Conservation (phyloP, 2,797 vertebrate genomes). For the Gastrophryne carolinensis region DNA sequence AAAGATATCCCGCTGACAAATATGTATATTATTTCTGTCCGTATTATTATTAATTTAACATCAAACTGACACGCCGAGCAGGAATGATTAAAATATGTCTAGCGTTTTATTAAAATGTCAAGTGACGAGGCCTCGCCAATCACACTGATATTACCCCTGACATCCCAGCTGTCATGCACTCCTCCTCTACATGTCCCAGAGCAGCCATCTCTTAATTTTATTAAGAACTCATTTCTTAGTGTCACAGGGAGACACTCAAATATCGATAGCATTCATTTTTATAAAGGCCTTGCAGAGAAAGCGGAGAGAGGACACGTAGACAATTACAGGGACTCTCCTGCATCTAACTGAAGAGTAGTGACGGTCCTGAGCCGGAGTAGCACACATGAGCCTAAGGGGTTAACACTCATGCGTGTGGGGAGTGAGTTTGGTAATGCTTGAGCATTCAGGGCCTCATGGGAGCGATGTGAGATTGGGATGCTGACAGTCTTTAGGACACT, state of each 20-base stretch:
- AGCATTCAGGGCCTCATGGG: too few species aligned
- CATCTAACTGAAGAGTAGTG: too few species aligned
- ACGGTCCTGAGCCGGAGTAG: too few species aligned
- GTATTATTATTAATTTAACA: slow-evolving; percentile 23
- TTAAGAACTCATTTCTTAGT: not conserved
- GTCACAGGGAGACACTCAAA: not conserved
- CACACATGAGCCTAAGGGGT: too few species aligned
- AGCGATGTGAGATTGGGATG: too few species aligned
- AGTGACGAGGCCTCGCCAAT: slow-evolving; percentile 1
- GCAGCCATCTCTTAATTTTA: slow-evolving; percentile 12
- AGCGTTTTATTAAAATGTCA: slow-evolving; percentile 38
- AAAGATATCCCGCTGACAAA: not conserved
- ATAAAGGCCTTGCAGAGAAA: too few species aligned
- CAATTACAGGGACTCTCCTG: too few species aligned
- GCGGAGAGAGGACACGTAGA: too few species aligned
- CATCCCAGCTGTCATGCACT: not conserved
- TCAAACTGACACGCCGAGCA: slow-evolving; percentile 3
- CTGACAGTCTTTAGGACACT: too few species aligned
- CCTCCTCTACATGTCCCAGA: not conserved
- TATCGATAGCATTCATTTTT: too few species aligned
- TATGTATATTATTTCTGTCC: not conserved
- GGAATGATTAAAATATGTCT: slow-evolving; percentile 25
- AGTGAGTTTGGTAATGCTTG: too few species aligned
- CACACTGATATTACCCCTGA: slow-evolving; percentile 13
- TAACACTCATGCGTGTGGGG: too few species aligned